phyloP scores from a whole-genome alignment of 1,140 invertebrate genomes.

The Ericerus pela region DNA sequence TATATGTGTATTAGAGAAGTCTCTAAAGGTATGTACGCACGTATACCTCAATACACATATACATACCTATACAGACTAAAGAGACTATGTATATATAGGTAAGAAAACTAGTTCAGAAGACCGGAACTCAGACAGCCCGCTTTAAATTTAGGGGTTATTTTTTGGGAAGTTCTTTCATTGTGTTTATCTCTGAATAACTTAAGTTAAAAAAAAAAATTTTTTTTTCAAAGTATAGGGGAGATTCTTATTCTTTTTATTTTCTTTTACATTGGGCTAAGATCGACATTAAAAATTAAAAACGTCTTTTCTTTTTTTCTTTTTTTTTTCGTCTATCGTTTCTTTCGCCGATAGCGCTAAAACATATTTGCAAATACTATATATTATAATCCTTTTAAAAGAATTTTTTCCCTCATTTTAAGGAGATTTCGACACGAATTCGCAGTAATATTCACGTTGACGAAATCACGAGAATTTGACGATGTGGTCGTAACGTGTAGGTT shows the following conservation, averaged over 20 bases:
- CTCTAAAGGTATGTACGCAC: too few species aligned
- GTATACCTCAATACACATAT: too few species aligned
- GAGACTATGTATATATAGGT: too few species aligned
- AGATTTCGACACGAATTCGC: too few species aligned
- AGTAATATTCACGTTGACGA: too few species aligned
- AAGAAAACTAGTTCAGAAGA: constrained; percentile 11
- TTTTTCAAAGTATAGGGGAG: too few species aligned
- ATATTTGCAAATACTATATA: constrained; percentile 9
- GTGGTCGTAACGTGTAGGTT: too few species aligned
- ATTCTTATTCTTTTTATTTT: not conserved
- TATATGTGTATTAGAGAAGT: not conserved
- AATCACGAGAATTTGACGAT: too few species aligned
- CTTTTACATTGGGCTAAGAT: not conserved
- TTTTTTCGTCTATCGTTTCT: too few species aligned
- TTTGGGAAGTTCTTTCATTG: constrained; percentile 4
- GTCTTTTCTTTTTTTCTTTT: constrained; percentile 1
- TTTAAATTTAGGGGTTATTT: constrained; percentile 9
- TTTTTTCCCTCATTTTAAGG: too few species aligned
- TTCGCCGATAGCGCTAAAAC: not conserved
- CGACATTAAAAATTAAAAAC: constrained; percentile 6
- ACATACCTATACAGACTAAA: too few species aligned
- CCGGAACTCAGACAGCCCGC: constrained; percentile 10
- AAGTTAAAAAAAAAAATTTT: constrained; percentile 6
- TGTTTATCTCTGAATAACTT: constrained; percentile 3
- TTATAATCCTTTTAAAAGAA: too few species aligned